These are phyloP conservation scores for Amphimallon solstitiale DNA, from an alignment of 2,888 invertebrate species.

Conservation along the genomic window DNA sequence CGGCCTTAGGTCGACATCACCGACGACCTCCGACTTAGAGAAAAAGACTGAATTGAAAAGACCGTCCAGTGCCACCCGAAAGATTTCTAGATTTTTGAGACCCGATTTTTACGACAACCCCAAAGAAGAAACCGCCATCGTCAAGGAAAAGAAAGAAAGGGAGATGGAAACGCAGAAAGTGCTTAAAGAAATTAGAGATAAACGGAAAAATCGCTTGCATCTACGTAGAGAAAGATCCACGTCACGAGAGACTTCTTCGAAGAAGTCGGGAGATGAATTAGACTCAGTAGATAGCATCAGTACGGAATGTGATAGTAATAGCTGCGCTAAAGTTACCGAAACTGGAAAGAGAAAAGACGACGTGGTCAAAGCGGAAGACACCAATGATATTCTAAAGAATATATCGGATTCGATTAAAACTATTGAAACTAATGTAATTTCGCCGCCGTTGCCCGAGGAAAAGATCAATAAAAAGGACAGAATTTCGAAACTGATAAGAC, in stretches of 20 bases:
- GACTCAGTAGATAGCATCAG: conserved; percentile 8
- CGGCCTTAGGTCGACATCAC: conserved; percentile 42
- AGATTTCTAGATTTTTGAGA: conserved; percentile 78
- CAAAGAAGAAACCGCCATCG: conserved; percentile 72
- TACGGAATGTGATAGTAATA: conserved; percentile 22
- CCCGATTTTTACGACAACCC: conserved; percentile 81
- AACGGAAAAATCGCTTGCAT: conserved; percentile 60
- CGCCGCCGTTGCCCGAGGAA: conserved; percentile 37
- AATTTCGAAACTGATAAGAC: conserved; percentile 66
- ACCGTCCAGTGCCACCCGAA: conserved; percentile 59
- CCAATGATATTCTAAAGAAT: conserved; percentile 52
- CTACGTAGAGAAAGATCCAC: conserved; percentile 54
- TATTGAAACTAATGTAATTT: conserved; percentile 36
- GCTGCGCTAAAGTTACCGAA: not conserved
- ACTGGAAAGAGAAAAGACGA: not conserved
- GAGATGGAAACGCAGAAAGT: conserved; percentile 76
- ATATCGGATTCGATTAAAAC: conserved; percentile 58
- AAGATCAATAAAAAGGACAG: conserved; percentile 54
- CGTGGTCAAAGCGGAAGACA: conserved; percentile 45
- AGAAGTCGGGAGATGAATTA: conserved; percentile 33
- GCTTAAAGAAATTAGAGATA: conserved; percentile 74
- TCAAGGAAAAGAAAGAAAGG: conserved; percentile 71
- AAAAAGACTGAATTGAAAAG: conserved; percentile 56
- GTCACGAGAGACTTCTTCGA: conserved; percentile 51
- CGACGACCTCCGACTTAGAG: conserved; percentile 45